Conservation (phyloP, 2,113 vertebrate species). For the Nannospalax galili region DNA sequence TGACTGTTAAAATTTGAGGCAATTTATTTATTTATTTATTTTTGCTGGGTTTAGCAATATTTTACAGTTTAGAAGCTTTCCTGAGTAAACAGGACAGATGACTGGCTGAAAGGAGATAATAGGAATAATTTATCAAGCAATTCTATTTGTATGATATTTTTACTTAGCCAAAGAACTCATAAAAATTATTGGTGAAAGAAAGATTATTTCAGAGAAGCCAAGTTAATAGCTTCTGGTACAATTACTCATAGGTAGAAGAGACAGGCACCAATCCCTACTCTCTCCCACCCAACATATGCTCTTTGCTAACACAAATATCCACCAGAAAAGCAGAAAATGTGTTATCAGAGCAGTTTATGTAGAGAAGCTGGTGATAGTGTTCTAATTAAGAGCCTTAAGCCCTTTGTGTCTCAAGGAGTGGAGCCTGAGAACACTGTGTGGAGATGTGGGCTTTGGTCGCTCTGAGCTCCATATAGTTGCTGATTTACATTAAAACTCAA, state of each 20-base stretch:
- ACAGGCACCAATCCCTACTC: neutral
- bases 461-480: neutral
- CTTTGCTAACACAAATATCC: neutral
- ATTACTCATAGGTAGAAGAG: neutral
- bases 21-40: conserved; percentile 7
- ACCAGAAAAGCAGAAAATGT: neutral
- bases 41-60: neutral
- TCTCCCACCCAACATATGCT: neutral
- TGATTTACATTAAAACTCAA: neutral
- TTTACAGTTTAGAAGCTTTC: neutral
- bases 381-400: neutral
- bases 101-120: neutral
- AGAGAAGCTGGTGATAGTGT: neutral
- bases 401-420: neutral
- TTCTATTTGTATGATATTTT: no score
- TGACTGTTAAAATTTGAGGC: neutral
- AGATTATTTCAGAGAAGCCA: no score
- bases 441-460: neutral
- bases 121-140: neutral
- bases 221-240: no score
- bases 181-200: no score
- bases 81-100: neutral
- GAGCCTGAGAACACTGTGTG: no score
- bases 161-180: no score
- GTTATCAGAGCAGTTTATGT: neutral